These are phyloP conservation scores for Circaetus cinerascens DNA, from an alignment of 2,113 vertebrate genomes.

Conservation along the genomic window DNA sequence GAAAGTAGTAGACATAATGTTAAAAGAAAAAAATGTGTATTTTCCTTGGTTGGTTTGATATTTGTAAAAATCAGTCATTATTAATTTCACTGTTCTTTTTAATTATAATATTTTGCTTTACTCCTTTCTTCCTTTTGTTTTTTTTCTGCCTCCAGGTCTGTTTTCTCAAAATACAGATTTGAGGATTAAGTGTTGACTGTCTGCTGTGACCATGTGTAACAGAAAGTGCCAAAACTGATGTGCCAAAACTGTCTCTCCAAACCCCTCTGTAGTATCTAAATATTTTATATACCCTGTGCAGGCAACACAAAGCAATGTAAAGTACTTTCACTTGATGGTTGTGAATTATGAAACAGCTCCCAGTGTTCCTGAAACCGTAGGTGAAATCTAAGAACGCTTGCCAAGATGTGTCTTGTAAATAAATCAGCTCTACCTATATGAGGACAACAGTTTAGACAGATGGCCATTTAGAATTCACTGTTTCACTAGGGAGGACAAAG, in stretches of 20 bases:
- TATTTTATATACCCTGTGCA: conserved; percentile 63
- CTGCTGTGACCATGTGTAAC: background rate
- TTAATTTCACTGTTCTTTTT: background rate
- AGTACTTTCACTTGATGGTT: conserved; percentile 63
- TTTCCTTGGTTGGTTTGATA: background rate
- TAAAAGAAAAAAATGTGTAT: background rate
- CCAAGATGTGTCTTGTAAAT: conserved; percentile 66
- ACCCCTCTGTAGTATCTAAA: conserved; percentile 35
- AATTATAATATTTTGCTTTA: background rate
- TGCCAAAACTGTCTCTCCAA: conserved; percentile 43
- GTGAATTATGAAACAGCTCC: conserved; percentile 69
- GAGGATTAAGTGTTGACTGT: background rate
- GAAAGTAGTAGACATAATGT: background rate
- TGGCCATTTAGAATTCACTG: conserved; percentile 61
- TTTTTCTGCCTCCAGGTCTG: background rate
- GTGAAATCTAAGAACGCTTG: conserved; percentile 61
- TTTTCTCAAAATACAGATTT: background rate
- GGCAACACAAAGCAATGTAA: conserved; percentile 54
- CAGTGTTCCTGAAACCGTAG: conserved; percentile 52
- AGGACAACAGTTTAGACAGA: conserved; percentile 52
- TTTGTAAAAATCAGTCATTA: background rate
- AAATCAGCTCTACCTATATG: conserved; percentile 45
- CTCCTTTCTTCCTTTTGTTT: background rate
- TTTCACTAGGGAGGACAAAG: background rate
- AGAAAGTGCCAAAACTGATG: conserved; percentile 16